Conservation (phyloP, 2,797 vertebrate species). For the Eulemur albifrons region DNA sequence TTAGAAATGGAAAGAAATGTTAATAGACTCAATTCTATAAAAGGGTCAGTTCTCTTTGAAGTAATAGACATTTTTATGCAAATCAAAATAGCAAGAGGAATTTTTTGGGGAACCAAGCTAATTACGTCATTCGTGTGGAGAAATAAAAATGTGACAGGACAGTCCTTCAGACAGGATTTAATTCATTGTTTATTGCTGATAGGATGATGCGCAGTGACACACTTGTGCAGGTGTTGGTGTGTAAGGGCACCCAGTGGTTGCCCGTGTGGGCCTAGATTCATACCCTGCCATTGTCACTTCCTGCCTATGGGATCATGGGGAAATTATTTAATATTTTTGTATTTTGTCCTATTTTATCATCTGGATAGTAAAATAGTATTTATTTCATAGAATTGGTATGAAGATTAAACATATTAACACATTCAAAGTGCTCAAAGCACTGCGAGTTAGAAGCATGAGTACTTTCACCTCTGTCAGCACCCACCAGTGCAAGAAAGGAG, state of each 20-base stretch:
- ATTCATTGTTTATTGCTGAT: not conserved
- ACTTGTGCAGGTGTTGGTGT: fast-evolving
- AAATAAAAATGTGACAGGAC: not conserved
- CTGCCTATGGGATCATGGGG: not conserved
- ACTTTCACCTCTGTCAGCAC: not conserved
- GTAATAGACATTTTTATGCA: not conserved
- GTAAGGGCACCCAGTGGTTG: not conserved
- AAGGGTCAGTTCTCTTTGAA: not conserved
- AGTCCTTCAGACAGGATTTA: not conserved
- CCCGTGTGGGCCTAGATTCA: fast-evolving
- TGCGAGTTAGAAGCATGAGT: not conserved
- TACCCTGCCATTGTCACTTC: not conserved
- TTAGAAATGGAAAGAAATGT: not conserved
- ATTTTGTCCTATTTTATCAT: not conserved
- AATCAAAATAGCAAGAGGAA: not conserved
- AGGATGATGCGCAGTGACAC: not conserved
- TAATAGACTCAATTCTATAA: not conserved
- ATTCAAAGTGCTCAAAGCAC: not conserved
- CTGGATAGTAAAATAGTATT: not conserved
- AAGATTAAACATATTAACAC: not conserved
- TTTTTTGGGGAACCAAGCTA: not conserved
- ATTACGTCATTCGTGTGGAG: not conserved
- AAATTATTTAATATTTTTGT: not conserved
- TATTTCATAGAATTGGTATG: not conserved
- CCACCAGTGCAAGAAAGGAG: not conserved